Evolutionary conservation across 2,113 vertebrate species (phyloP), one percentile per base, ranked within the genome.

Genomic region (Spermophilus dauricus): DNA sequence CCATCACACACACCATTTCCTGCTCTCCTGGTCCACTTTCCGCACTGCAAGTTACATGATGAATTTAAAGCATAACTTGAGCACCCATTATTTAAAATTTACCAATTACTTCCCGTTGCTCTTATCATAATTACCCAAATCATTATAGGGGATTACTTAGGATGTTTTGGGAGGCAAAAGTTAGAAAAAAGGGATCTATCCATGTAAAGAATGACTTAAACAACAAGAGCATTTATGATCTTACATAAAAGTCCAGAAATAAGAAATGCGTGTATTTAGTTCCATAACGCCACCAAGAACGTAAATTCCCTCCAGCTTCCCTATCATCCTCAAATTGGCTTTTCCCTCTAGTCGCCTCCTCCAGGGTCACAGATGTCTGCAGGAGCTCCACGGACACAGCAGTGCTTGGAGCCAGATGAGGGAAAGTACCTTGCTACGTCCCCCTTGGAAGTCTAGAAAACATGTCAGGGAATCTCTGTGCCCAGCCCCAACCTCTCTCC

Each of bases 341-440:
- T 89, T 70, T 26, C 11, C 26, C 2, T 42, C 18, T 13, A 3
- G 18, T 9, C 18, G 17, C 24, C 45, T 34, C 8, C 30, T 53
- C 22, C 69, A 58, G 34, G 32, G 14, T 37, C 0, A 0, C 70
- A 56, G 20, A 32, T 0, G 4, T 82, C 53, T 61, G 1, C 2
- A 20, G 51, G 32, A 86, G 56, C 8, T 72, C 34, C 2, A 16
- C 7, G 20, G 4, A 45, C 11, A 77, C 2, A 10, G n/a, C 30
- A 56, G 11, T 8, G 2, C 18, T 48, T 39, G 37, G 77, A 24
- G 16, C 26, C 77, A 53, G 24, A 61, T 28, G 26, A 53, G 14
- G 20, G 5, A 75, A 75, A 32, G 24, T 26, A 63, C 61, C 61
- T 45, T 1, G 5, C 28, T 48, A 76, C 20, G 32, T 30, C 51